Percentiles rank a stretch among this genome's conserved stretches.
These are phyloP conservation scores for Cistogaster globosa DNA, from an alignment of 2,888 invertebrate genomes.

Conservation along the genomic window DNA sequence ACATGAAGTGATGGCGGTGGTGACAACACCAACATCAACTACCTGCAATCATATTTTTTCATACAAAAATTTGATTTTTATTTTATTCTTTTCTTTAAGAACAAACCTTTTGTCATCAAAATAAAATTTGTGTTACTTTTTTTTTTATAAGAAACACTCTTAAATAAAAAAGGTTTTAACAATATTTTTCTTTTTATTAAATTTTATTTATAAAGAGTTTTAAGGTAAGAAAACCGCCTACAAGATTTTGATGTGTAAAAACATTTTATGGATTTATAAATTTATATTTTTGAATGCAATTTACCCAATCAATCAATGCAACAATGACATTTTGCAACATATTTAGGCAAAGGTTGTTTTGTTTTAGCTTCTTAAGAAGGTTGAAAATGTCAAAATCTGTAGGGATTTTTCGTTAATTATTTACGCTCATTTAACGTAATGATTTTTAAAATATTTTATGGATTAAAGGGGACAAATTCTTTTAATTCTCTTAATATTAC, in stretches of 20 bases:
- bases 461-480: slow-evolving; percentile 19
- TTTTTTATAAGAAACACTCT: background rate
- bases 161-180: slow-evolving; percentile 40
- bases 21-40: slow-evolving; percentile 29
- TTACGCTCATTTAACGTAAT: slow-evolving; percentile 45
- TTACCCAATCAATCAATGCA: slow-evolving; percentile 58
- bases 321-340: slow-evolving; percentile 41
- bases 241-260: slow-evolving; percentile 6
- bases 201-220: slow-evolving; percentile 4
- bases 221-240: slow-evolving; percentile 53
- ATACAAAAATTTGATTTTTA: background rate
- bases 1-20: slow-evolving; percentile 31
- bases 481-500: background rate
- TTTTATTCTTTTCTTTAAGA: slow-evolving; percentile 6
- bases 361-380: slow-evolving; percentile 42
- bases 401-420: slow-evolving; percentile 60
- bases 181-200: slow-evolving; percentile 3
- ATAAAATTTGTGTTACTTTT: background rate
- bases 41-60: slow-evolving; percentile 52
- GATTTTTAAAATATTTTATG: slow-evolving; percentile 15
- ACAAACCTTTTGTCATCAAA: background rate
- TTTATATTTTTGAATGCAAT: slow-evolving; percentile 8
- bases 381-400: slow-evolving; percentile 60
- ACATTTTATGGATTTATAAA: slow-evolving; percentile 2
- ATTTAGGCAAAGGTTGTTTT: slow-evolving; percentile 26